These are phyloP conservation scores for Eueremaeus valkanovi DNA, from an alignment of 2,888 invertebrate genomes.

Conservation along the genomic window DNA sequence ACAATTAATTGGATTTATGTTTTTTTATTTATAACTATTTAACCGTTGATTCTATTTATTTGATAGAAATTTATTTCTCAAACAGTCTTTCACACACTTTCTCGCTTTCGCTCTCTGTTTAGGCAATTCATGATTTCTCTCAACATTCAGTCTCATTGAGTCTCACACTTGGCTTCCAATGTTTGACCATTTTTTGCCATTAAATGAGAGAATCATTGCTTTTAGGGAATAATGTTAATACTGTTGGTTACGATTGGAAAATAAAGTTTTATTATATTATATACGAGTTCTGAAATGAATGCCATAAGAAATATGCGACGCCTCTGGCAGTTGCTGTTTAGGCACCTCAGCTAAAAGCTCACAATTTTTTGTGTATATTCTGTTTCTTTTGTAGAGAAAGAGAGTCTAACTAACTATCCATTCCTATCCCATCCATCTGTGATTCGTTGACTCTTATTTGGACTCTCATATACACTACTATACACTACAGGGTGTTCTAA, in stretches of 20 bases:
- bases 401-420: not conserved
- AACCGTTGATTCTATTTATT: too few relatives aligned
- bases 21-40: too few relatives aligned
- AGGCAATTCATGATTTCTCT: too few relatives aligned
- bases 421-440: conserved; percentile 23
- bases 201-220: not conserved
- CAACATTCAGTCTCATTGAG: too few relatives aligned
- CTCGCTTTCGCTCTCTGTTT: too few relatives aligned
- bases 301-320: not conserved
- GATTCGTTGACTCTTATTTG: conserved; percentile 14
- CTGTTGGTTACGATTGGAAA: not conserved
- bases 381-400: conserved; percentile 16
- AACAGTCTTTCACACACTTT: too few relatives aligned
- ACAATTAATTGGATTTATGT: too few relatives aligned
- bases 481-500: not conserved
- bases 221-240: too few relatives aligned
- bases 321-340: not conserved
- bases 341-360: conserved; percentile 1
- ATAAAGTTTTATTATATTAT: not conserved
- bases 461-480: not conserved
- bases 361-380: conserved; percentile 4
- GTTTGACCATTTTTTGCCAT: not conserved
- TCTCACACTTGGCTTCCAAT: not conserved
- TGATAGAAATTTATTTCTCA: too few relatives aligned
- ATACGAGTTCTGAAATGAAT: not conserved